Evolutionary conservation across 2,888 invertebrate species (phyloP).

Genomic region (Drosophila pseudotakahashii): DNA sequence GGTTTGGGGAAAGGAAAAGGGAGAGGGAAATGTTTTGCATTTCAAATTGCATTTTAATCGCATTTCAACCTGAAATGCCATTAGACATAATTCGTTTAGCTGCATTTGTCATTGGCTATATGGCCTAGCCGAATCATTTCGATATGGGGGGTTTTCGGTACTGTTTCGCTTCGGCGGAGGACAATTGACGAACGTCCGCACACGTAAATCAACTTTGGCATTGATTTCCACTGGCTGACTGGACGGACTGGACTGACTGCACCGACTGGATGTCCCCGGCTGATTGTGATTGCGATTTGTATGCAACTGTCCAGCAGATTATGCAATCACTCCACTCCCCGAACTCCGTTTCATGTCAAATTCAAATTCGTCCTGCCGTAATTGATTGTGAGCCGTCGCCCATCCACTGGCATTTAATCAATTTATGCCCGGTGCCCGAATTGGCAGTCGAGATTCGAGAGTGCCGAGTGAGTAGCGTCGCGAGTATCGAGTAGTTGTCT

Average conservation of each 20-base stretch:
- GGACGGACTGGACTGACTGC: conserved; percentile 23
- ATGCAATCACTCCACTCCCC: conserved; percentile 47
- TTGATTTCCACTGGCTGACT: conserved; percentile 59
- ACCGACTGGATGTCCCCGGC: conserved; percentile 34
- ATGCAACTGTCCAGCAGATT: conserved; percentile 65
- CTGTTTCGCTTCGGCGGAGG: conserved; percentile 57
- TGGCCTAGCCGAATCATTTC: conserved; percentile 42
- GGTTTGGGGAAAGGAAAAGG: background rate
- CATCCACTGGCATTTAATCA: conserved; percentile 69
- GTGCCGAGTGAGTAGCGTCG: conserved; percentile 8
- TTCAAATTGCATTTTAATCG: conserved; percentile 79
- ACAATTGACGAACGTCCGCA: conserved; percentile 69
- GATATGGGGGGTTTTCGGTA: conserved; percentile 30
- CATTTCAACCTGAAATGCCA: conserved; percentile 80
- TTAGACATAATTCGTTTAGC: conserved; percentile 79
- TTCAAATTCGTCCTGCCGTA: conserved; percentile 73
- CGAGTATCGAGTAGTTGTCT: background rate
- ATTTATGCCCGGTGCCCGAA: conserved; percentile 50
- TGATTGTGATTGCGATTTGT: conserved; percentile 45
- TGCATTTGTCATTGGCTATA: conserved; percentile 65
- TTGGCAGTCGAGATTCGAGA: conserved; percentile 1
- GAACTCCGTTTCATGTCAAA: conserved; percentile 53
- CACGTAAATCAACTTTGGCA: conserved; percentile 77
- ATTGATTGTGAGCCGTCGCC: conserved; percentile 70
- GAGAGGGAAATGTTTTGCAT: conserved; percentile 69